phyloP scores from a whole-genome alignment of 2,113 vertebrate species.

The Plecturocebus donacophilus region DNA sequence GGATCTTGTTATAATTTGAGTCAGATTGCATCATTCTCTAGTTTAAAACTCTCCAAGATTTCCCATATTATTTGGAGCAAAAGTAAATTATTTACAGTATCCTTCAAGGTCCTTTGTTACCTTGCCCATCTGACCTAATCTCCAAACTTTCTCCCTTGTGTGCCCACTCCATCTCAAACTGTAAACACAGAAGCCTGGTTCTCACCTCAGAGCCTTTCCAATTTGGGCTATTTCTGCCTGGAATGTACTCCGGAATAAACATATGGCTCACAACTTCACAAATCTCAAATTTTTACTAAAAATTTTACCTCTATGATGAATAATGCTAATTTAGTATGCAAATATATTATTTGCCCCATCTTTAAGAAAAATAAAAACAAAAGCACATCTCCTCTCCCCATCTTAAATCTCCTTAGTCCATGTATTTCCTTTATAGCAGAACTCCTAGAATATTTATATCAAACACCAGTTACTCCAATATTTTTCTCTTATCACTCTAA shows the following conservation, averaged over 20 bases:
- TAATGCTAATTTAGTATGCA: not conserved
- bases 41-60: not conserved
- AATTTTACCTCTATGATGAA: not conserved
- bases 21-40: not conserved
- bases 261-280: not conserved
- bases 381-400: not conserved
- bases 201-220: not conserved
- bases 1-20: not conserved
- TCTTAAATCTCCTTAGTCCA: not conserved
- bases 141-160: not conserved
- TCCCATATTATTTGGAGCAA: not conserved
- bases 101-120: not conserved
- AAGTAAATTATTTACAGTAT: not conserved
- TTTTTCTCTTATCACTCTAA: not conserved
- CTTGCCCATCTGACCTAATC: not conserved
- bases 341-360: not conserved
- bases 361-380: not conserved
- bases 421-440: not conserved
- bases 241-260: not conserved
- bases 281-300: conserved; percentile 8
- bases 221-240: not conserved
- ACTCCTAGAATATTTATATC: not conserved
- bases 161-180: not conserved
- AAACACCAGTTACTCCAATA: not conserved
- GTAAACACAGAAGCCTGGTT: not conserved